A percentile compares a stretch with the other conserved stretches of the same genome.
Evolutionary conservation across 1,140 invertebrate genomes (phyloP).

Genomic region (Ruditapes philippinarum): DNA sequence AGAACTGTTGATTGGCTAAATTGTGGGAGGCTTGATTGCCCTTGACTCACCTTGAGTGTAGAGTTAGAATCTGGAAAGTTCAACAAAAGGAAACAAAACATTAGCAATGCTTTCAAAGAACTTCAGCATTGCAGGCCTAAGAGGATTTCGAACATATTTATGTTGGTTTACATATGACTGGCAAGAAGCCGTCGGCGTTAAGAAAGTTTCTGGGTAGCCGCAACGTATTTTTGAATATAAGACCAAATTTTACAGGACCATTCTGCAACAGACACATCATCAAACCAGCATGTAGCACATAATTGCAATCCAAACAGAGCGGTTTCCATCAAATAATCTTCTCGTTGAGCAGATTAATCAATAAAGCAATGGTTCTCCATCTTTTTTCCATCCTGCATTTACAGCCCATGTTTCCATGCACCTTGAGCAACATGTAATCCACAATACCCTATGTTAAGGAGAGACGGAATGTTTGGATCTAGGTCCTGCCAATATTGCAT

Average conservation of each 20-base stretch:
- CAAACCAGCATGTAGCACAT: conserved; percentile 44
- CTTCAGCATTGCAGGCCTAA: conserved; percentile 33
- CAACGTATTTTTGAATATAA: conserved; percentile 27
- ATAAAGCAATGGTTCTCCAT: too few relatives aligned
- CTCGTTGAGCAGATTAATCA: too few relatives aligned
- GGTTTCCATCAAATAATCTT: too few relatives aligned
- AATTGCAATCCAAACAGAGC: conserved; percentile 34
- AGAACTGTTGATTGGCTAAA: too few relatives aligned
- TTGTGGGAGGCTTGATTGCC: too few relatives aligned
- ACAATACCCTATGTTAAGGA: conserved; percentile 87
- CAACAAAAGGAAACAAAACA: conserved; percentile 49
- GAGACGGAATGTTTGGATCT: conserved; percentile 21
- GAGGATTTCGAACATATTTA: conserved; percentile 27
- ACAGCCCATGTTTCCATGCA: too few relatives aligned
- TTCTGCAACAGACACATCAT: conserved; percentile 44
- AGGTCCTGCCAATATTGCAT: too few relatives aligned
- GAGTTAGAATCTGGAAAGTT: conserved; percentile 59
- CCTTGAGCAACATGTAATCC: conserved; percentile 89
- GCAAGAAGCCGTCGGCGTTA: conserved; percentile 29
- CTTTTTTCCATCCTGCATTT: too few relatives aligned
- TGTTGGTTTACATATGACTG: conserved; percentile 40
- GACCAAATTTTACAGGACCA: conserved; percentile 20
- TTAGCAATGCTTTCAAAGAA: conserved; percentile 44
- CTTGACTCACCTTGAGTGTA: too few relatives aligned
- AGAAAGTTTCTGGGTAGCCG: not conserved